Percentiles rank a stretch among this genome's conserved stretches.
Conservation (phyloP, 2,888 invertebrate genomes). For the Pollenia angustigena region DNA sequence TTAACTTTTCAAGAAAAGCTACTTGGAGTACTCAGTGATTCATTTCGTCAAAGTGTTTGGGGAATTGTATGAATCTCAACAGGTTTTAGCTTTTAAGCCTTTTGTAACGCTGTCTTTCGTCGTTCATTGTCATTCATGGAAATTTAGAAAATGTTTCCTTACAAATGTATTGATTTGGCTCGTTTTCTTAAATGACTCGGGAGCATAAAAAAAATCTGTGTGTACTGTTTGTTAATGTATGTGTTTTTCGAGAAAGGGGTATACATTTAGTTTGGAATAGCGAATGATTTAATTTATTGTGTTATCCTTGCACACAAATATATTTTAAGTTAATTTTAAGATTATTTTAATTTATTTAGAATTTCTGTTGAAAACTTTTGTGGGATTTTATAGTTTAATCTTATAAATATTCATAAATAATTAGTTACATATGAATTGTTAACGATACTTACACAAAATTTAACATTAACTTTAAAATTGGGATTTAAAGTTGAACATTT, state of each 20-base stretch:
- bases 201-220: too few relatives aligned
- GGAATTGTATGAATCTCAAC: conserved; percentile 84
- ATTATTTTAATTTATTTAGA: not conserved
- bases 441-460: too few relatives aligned
- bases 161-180: conserved; percentile 61
- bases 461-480: too few relatives aligned
- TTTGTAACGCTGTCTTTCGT: conserved; percentile 57
- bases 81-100: conserved; percentile 83
- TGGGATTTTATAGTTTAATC: too few relatives aligned
- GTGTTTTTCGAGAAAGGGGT: conserved; percentile 32
- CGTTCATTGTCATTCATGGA: conserved; percentile 48
- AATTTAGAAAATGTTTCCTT: conserved; percentile 47
- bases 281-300: not conserved
- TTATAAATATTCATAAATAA: too few relatives aligned
- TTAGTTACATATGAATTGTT: too few relatives aligned
- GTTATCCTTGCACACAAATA: not conserved
- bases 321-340: conserved; percentile 22
- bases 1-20: conserved; percentile 47
- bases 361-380: too few relatives aligned
- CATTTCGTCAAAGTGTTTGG: conserved; percentile 83
- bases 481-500: too few relatives aligned
- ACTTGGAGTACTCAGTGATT: conserved; percentile 61
- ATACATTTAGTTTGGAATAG: not conserved
- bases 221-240: not conserved
- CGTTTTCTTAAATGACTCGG: conserved; percentile 9